Evolutionary conservation across 1,140 invertebrate genomes (phyloP).

Genomic region (Drosophila sulfurigaster): DNA sequence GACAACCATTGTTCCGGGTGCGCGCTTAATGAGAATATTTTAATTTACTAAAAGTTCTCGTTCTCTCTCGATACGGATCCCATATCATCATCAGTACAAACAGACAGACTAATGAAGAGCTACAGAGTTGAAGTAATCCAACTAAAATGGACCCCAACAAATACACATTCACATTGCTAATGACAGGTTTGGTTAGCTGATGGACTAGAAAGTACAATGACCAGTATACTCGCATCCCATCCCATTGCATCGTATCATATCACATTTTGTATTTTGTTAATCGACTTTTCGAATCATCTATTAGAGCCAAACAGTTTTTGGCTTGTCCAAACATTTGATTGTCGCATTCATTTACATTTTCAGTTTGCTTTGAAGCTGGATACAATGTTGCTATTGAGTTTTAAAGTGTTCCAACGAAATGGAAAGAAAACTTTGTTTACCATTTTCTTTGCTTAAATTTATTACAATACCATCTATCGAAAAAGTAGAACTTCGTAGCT

Average conservation of each 20-base stretch:
- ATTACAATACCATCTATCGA: neutral
- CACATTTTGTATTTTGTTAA: conserved; percentile 31
- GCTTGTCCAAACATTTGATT: conserved; percentile 72
- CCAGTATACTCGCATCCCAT: neutral
- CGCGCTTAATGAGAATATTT: conserved; percentile 68
- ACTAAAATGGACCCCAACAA: conserved; percentile 4
- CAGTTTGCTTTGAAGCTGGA: conserved; percentile 58
- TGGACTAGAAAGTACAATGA: neutral
- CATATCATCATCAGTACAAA: neutral
- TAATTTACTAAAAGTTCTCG: conserved; percentile 47
- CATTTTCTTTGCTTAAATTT: neutral
- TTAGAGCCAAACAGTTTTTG: conserved; percentile 66
- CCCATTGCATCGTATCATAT: no score
- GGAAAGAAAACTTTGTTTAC: neutral
- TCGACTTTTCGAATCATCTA: conserved; percentile 68
- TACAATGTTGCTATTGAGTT: conserved; percentile 29
- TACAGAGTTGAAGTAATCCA: conserved; percentile 18
- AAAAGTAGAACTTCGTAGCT: no score
- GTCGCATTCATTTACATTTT: conserved; percentile 57
- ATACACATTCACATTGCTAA: conserved; percentile 5
- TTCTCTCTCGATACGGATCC: conserved; percentile 1
- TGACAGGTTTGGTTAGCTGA: conserved; percentile 9
- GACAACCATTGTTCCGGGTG: conserved; percentile 65
- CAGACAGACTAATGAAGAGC: neutral
- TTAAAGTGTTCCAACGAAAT: conserved; percentile 20